These are phyloP conservation scores for Malurus elegans DNA, from an alignment of 2,113 vertebrate species.

Conservation along the genomic window DNA sequence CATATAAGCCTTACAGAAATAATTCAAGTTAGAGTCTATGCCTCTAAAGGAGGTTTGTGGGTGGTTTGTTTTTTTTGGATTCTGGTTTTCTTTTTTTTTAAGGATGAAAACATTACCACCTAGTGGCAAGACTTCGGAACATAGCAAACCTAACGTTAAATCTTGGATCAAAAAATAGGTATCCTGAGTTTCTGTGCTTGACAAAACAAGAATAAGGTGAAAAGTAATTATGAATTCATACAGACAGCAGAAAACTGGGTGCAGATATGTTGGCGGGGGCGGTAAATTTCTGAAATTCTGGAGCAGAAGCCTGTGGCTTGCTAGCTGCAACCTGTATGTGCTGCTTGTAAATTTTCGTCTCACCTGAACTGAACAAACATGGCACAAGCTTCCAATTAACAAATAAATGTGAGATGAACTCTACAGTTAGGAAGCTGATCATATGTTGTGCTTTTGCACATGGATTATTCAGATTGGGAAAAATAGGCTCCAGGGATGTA, in stretches of 20 bases:
- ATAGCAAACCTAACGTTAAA: not conserved
- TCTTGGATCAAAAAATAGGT: not conserved
- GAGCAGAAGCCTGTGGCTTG: not conserved
- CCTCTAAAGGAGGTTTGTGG: not conserved
- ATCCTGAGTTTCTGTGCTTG: not conserved
- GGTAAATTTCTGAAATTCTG: not conserved
- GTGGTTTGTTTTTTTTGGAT: not conserved
- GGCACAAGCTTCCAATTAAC: not conserved
- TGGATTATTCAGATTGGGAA: not conserved
- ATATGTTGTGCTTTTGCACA: not conserved
- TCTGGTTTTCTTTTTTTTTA: not conserved
- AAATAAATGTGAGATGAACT: not conserved
- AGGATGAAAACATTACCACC: not conserved
- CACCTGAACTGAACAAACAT: not conserved
- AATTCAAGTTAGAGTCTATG: not conserved
- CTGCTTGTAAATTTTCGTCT: not conserved
- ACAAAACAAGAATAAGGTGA: not conserved
- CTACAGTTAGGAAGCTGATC: not conserved
- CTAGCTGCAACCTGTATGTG: not conserved
- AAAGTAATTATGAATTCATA: not conserved
- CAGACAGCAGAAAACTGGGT: not conserved
- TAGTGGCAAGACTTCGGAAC: not conserved
- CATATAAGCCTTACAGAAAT: not conserved
- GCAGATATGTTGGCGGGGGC: accelerated
- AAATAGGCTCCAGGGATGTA: not conserved